phyloP scores from a whole-genome alignment of 1,140 invertebrate species.

The Drosophila bocqueti region DNA sequence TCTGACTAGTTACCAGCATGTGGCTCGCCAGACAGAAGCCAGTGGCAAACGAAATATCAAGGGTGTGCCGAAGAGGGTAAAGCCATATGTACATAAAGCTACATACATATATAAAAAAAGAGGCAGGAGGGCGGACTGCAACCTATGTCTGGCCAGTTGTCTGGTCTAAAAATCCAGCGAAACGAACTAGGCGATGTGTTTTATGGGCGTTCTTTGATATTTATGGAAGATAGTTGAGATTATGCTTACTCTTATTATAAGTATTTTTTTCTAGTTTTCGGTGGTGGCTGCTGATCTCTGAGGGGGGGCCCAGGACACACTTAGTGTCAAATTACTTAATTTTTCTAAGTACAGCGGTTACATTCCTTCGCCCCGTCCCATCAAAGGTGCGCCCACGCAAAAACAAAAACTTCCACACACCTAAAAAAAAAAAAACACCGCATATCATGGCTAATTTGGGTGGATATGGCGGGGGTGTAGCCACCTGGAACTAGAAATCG shows the following conservation, averaged over 20 bases:
- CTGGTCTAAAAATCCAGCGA: slow-evolving; percentile 58
- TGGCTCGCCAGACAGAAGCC: slow-evolving; percentile 42
- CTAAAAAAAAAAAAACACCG: slow-evolving; percentile 23
- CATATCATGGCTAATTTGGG: slow-evolving; percentile 60
- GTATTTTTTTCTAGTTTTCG: background rate
- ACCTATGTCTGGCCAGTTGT: slow-evolving; percentile 39
- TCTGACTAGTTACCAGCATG: slow-evolving; percentile 19
- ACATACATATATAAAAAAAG: background rate
- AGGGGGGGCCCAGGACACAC: slow-evolving; percentile 20
- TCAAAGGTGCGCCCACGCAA: slow-evolving; percentile 63
- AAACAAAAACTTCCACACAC: slow-evolving; percentile 26
- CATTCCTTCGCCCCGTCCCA: slow-evolving; percentile 5
- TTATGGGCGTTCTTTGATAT: slow-evolving; percentile 58
- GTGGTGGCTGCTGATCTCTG: slow-evolving; percentile 27
- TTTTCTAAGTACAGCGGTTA: slow-evolving; percentile 62
- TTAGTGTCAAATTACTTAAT: too few relatives aligned
- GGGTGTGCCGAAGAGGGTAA: slow-evolving; percentile 28
- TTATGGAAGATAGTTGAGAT: slow-evolving; percentile 59
- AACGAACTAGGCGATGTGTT: slow-evolving; percentile 51
- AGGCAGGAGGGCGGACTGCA: background rate
- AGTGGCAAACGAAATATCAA: slow-evolving; percentile 18
- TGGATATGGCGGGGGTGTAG: slow-evolving; percentile 35
- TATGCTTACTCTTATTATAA: slow-evolving; percentile 27
- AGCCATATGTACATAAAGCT: background rate
- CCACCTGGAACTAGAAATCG: slow-evolving; percentile 54